These are phyloP conservation scores for Eueides isabella DNA, from an alignment of 1,140 invertebrate genomes.

Conservation along the genomic window DNA sequence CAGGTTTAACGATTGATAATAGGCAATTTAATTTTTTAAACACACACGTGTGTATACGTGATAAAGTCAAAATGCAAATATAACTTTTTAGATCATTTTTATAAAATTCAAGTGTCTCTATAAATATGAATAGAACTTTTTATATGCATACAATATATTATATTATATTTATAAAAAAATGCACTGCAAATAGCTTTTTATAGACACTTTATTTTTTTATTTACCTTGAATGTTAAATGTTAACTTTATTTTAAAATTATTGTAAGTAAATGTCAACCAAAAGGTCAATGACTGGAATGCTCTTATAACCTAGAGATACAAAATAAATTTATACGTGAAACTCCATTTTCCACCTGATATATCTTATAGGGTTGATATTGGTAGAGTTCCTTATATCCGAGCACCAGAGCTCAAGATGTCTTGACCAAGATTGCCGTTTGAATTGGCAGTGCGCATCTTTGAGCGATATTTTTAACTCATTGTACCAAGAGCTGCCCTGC, in stretches of 20 bases:
- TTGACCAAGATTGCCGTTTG: constrained; percentile 55
- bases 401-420: constrained; percentile 75
- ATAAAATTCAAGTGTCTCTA: background rate
- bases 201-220: constrained; percentile 17
- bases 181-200: background rate
- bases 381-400: constrained; percentile 55
- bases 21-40: background rate
- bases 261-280: constrained; percentile 40
- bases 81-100: background rate
- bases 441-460: constrained; percentile 79
- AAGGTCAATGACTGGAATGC: constrained; percentile 48
- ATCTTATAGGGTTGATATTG: constrained; percentile 1
- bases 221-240: constrained; percentile 27
- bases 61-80: background rate
- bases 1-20: constrained; percentile 40
- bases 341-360: constrained; percentile 27
- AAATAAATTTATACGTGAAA: constrained; percentile 31
- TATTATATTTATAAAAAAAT: constrained; percentile 1
- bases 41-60: background rate
- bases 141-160: background rate
- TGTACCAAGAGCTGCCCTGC: constrained; percentile 72
- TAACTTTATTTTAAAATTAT: constrained; percentile 31
- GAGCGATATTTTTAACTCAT: constrained; percentile 82
- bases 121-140: background rate
- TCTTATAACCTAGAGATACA: constrained; percentile 37